A percentile compares a stretch with the other conserved stretches of the same genome.
Evolutionary conservation across 2,113 vertebrate species (phyloP).

Genomic region (Delphinus delphis): DNA sequence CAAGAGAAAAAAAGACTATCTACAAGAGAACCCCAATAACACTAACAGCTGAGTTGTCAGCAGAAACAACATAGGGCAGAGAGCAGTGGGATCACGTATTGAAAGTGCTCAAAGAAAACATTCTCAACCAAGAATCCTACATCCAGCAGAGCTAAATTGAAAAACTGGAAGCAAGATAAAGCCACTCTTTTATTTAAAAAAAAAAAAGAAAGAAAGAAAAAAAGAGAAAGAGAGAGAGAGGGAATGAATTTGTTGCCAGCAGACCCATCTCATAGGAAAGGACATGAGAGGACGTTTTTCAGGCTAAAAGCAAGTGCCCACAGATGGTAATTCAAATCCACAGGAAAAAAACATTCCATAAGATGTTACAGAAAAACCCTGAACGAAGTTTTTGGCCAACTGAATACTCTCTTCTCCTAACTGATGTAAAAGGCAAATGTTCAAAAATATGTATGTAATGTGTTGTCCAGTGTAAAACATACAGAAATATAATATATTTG

Average conservation of each 20-base stretch:
- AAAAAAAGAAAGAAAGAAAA: rapidly evolving
- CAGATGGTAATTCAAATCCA: neutral
- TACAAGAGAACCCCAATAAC: neutral
- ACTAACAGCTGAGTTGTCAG: neutral
- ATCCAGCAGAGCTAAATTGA: no score
- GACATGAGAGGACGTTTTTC: no score
- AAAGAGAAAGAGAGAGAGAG: neutral
- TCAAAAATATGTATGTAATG: neutral
- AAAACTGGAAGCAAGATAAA: neutral
- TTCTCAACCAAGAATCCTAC: neutral
- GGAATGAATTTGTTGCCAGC: neutral
- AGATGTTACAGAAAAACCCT: no score
- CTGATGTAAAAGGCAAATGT: neutral
- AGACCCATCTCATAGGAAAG: neutral
- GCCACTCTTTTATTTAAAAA: neutral
- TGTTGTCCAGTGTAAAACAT: neutral
- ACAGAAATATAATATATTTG: neutral
- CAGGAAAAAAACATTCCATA: neutral
- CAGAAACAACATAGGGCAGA: neutral
- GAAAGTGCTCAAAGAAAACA: neutral
- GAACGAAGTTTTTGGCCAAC: no score
- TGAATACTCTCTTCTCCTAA: neutral
- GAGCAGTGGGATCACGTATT: neutral
- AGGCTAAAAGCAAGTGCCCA: no score
- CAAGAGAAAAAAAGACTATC: neutral